Percentiles rank a stretch among this genome's conserved stretches.
Conservation (phyloP, 92 coral and sea anemone species). For the Nematostella vectensis region DNA sequence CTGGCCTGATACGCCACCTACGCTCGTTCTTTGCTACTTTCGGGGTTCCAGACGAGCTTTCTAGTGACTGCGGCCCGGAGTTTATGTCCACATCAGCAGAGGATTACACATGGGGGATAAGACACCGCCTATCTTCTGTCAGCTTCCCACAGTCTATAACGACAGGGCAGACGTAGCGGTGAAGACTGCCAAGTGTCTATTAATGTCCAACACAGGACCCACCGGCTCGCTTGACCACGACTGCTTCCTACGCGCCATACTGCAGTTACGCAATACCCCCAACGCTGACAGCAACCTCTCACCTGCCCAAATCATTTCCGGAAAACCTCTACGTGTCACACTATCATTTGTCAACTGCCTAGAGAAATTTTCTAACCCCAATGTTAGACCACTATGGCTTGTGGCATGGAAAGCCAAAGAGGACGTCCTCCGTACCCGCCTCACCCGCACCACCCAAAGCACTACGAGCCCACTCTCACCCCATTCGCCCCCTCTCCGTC, state of each 20-base stretch:
- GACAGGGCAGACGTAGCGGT: constrained; percentile 44
- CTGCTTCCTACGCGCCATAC: neutral
- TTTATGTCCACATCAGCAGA: too few species aligned
- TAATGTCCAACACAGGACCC: constrained; percentile 39
- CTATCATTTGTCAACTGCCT: neutral
- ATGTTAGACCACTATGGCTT: neutral
- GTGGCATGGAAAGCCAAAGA: neutral
- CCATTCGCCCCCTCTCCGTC: neutral
- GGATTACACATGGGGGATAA: too few species aligned
- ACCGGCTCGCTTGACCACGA: neutral
- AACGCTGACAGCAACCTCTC: neutral
- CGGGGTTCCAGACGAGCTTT: constrained; percentile 32
- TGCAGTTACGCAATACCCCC: neutral
- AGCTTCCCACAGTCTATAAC: constrained; percentile 36
- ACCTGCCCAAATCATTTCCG: neutral
- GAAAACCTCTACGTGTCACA: neutral
- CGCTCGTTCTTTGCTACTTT: too few species aligned
- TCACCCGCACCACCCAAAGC: neutral
- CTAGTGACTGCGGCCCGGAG: constrained; percentile 34
- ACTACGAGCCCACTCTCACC: neutral
- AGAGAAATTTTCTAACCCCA: neutral
- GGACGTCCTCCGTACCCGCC: neutral
- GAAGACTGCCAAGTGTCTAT: constrained; percentile 36
- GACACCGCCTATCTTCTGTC: too few species aligned
- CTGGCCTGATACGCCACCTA: constrained; percentile 46